Percentiles rank a stretch among this genome's conserved stretches.
Evolutionary conservation across 2,113 vertebrate species (phyloP).

Genomic region (Phoxinus phoxinus): DNA sequence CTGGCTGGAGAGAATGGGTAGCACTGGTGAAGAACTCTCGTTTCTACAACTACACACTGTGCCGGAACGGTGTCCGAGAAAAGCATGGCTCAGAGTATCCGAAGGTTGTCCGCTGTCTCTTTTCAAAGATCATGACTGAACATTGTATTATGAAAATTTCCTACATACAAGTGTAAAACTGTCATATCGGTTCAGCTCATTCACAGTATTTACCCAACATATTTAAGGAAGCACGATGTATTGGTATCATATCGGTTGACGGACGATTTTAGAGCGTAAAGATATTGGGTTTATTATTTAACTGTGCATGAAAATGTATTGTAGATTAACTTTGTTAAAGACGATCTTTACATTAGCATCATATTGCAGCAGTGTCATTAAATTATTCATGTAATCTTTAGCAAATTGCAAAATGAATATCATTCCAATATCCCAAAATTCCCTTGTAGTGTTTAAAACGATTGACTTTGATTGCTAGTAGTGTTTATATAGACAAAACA

Average conservation of each 20-base stretch:
- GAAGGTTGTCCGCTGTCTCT: slow-evolving; percentile 76
- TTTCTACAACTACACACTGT: slow-evolving; percentile 97
- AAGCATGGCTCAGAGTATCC: slow-evolving; percentile 90
- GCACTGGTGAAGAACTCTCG: slow-evolving; percentile 95
- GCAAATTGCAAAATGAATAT: too few species aligned
- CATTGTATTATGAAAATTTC: background rate
- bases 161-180: background rate
- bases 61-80: slow-evolving; percentile 90
- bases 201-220: slow-evolving; percentile 2
- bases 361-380: too few species aligned
- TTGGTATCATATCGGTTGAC: background rate
- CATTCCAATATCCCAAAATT: too few species aligned
- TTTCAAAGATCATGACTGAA: slow-evolving; percentile 5
- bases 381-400: too few species aligned
- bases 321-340: too few species aligned
- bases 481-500: too few species aligned
- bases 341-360: too few species aligned
- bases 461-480: too few species aligned
- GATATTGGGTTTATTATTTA: too few species aligned
- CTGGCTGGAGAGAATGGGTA: slow-evolving; percentile 97
- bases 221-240: background rate
- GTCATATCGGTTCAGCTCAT: background rate
- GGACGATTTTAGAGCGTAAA: too few species aligned
- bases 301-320: too few species aligned
- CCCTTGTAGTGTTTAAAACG: too few species aligned